phyloP scores from a whole-genome alignment of 2,113 vertebrate genomes.

The Melanostigma gelatinosum region DNA sequence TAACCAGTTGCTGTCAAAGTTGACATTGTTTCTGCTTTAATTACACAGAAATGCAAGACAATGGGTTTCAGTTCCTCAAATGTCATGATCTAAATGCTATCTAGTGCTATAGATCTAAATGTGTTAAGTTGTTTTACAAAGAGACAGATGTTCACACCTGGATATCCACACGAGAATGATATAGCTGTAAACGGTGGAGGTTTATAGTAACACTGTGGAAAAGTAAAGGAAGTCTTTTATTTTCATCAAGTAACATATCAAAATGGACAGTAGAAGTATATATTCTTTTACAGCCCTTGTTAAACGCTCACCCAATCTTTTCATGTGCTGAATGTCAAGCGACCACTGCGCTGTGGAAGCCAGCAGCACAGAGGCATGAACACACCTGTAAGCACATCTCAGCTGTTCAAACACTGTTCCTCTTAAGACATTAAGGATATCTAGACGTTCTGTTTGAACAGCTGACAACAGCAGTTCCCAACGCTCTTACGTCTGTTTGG shows the following conservation, averaged over 20 bases:
- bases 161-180: not conserved
- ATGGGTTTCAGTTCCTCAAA: not conserved
- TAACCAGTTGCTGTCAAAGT: not conserved
- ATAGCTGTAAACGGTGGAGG: not conserved
- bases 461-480: not conserved
- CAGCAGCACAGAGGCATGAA: not conserved
- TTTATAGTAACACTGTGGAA: not conserved
- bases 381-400: not conserved
- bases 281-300: not conserved
- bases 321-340: not conserved
- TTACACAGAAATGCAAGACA: not conserved
- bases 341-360: not conserved
- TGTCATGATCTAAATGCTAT: no score
- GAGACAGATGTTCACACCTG: constrained; percentile 16
- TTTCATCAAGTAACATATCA: not conserved
- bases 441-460: constrained; percentile 22
- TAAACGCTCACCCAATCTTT: not conserved
- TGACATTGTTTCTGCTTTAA: not conserved
- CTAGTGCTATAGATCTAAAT: not conserved
- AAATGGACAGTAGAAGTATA: not conserved
- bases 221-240: not conserved
- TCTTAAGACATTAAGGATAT: constrained; percentile 1
- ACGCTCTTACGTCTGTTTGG: not conserved
- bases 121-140: not conserved
- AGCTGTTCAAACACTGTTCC: not conserved